These are phyloP conservation scores for Nerophis lumbriciformis DNA, from an alignment of 2,113 vertebrate genomes.

Conservation along the genomic window DNA sequence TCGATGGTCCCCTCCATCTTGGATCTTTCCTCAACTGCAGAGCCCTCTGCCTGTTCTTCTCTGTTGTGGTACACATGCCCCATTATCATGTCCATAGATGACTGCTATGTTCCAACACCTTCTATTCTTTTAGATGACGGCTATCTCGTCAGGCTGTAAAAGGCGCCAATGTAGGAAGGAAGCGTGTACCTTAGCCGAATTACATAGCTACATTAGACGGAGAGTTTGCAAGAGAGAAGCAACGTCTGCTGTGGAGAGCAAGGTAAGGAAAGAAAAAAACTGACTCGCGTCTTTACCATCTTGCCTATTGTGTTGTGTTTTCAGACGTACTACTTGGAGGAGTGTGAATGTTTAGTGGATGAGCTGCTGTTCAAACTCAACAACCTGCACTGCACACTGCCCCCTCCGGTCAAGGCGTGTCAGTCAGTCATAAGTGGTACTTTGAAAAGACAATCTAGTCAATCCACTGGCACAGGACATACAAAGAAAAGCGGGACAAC, in stretches of 20 bases:
- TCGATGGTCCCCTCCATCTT: constrained; percentile 1
- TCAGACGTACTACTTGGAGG: constrained; percentile 73
- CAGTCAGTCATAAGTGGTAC: not conserved
- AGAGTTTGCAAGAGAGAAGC: constrained; percentile 12
- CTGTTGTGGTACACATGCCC: constrained; percentile 56
- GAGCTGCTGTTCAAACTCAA: constrained; percentile 73
- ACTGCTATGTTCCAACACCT: not conserved
- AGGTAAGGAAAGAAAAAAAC: constrained; percentile 52
- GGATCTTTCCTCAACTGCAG: constrained; percentile 18
- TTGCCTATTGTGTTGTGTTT: constrained; percentile 11
- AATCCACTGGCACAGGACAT: constrained; percentile 1
- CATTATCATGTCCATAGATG: not conserved
- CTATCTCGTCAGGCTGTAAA: constrained; percentile 48
- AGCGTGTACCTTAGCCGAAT: constrained; percentile 46
- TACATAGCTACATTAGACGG: constrained; percentile 34
- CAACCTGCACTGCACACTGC: constrained; percentile 50
- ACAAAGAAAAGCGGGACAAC: not conserved
- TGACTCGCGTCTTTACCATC: not conserved
- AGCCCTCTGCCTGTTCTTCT: constrained; percentile 24
- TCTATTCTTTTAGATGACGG: constrained; percentile 38
- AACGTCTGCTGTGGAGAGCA: constrained; percentile 23
- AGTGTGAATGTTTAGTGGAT: constrained; percentile 74
- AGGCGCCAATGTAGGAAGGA: constrained; percentile 42
- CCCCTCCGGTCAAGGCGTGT: constrained; percentile 6
- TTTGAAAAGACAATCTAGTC: constrained; percentile 11